Base-by-base conservation (phyloP, 2,888 invertebrate species). In the Heteropelma amictum region DNA sequence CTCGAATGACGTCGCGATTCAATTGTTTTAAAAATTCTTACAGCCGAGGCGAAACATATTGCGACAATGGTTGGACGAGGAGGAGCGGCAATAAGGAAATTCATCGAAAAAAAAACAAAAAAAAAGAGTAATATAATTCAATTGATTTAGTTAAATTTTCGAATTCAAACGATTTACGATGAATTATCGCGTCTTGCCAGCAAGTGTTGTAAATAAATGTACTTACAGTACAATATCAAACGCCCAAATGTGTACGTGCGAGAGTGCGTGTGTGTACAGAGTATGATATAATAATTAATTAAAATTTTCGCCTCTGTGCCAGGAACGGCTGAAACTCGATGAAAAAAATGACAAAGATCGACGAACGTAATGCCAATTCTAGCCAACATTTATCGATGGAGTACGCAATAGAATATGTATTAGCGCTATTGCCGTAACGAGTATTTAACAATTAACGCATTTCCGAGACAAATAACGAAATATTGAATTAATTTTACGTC, bases 191-290 rank as follows among this genome's bases (percentile, higher is more conserved):
- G 79, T 82, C 86, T 86, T 87, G 84, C 82, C 82, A 83, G 84
- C 85, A 83, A 87, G 88, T 88, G 87, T 88, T 87, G 89, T 89
- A 89, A 88, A 89, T 89, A 89, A 86, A 85, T 88, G 88, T 89
- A 89, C 89, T 88, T 89, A 89, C 89, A 86, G 88, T 89, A 89
- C 89, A 88, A 88, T 89, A 87, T 86, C 84, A 85, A 87, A 84
- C 85, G 85, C 85, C 84, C 83, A 85, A 81, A 81, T 74, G 78
- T 74, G 72, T 78, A 63, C 64, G 72, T 69, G 68, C 69, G 73
- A 64, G 74, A 72, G 71, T 78, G 56, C 61, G 85, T 87, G 87
- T 86, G 87, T 88, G 88, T 88, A 87, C 83, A 75, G 61, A 69
- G 88, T 85, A 87, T 82, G 81, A 77, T 67, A 61, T 26, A 12